Evolutionary conservation across 2,888 invertebrate species (phyloP).

Genomic region (Scaeva pyrastri): DNA sequence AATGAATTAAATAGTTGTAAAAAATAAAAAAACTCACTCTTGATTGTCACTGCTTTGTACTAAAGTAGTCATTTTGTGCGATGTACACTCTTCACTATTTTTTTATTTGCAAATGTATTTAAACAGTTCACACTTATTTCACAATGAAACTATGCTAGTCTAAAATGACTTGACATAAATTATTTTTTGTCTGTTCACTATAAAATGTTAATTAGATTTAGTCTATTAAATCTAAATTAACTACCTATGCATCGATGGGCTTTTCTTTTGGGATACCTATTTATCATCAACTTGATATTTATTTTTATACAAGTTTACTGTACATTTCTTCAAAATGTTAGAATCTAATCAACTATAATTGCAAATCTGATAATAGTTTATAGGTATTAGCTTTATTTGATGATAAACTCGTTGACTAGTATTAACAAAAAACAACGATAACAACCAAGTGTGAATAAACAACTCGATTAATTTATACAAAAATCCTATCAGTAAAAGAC

Average conservation of each 20-base stretch:
- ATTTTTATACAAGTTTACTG: background rate
- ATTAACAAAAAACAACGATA: background rate
- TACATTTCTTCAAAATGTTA: background rate
- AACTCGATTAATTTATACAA: background rate
- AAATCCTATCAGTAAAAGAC: background rate
- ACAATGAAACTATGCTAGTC: background rate
- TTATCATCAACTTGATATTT: background rate
- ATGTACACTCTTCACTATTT: background rate
- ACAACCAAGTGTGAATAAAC: background rate
- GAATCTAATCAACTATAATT: conserved; percentile 36
- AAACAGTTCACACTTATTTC: conserved; percentile 29
- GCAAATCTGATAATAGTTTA: background rate
- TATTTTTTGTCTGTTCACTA: background rate
- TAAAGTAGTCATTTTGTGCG: conserved; percentile 50
- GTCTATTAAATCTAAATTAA: no score
- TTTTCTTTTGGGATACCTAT: no score
- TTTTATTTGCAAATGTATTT: conserved; percentile 15
- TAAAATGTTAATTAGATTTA: background rate
- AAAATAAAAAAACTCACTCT: conserved; percentile 44
- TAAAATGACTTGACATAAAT: conserved; percentile 18
- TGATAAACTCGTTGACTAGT: background rate
- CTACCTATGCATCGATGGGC: no score
- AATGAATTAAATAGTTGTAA: background rate
- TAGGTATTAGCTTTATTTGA: background rate
- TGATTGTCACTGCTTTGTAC: conserved; percentile 32